A percentile compares a stretch with the other conserved stretches of the same genome.
Conservation (phyloP, 2,888 invertebrate species). For the Ariolimax columbianus region DNA sequence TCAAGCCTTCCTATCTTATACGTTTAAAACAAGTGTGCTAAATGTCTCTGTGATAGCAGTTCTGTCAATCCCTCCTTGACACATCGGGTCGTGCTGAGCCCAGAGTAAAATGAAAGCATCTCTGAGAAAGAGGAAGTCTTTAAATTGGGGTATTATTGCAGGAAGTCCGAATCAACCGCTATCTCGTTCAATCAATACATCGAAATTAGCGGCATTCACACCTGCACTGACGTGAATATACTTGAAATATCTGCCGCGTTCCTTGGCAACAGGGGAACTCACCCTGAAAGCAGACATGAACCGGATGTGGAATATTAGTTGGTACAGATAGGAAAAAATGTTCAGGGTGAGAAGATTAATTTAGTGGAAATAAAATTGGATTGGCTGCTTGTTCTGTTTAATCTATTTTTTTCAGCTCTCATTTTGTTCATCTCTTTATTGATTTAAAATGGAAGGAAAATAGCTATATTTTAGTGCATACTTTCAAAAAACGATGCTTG, state of each 20-base stretch:
- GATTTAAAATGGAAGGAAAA: not conserved
- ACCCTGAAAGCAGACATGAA: conserved; percentile 11
- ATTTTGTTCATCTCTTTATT: not conserved
- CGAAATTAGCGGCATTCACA: conserved; percentile 23
- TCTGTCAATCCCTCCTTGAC: not conserved
- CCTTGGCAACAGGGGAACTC: conserved; percentile 1
- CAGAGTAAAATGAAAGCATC: not conserved
- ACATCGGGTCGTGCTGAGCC: not conserved
- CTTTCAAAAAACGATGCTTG: too few relatives aligned
- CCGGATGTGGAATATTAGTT: conserved; percentile 8
- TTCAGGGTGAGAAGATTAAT: not conserved
- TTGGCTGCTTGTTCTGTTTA: not conserved
- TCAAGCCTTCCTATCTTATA: too few relatives aligned
- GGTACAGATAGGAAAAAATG: not conserved
- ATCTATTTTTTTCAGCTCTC: not conserved
- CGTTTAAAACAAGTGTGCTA: too few relatives aligned
- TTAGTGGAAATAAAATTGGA: not conserved
- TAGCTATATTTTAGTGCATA: not conserved
- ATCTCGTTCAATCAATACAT: not conserved
- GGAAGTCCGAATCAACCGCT: conserved; percentile 13
- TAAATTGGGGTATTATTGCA: conserved; percentile 6
- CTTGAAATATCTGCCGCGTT: not conserved
- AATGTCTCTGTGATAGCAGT: too few relatives aligned
- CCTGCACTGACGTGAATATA: conserved; percentile 13
- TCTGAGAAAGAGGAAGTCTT: not conserved